Conservation (phyloP, 2,888 invertebrate genomes). For the Cataglyphis rosenhaueri region DNA sequence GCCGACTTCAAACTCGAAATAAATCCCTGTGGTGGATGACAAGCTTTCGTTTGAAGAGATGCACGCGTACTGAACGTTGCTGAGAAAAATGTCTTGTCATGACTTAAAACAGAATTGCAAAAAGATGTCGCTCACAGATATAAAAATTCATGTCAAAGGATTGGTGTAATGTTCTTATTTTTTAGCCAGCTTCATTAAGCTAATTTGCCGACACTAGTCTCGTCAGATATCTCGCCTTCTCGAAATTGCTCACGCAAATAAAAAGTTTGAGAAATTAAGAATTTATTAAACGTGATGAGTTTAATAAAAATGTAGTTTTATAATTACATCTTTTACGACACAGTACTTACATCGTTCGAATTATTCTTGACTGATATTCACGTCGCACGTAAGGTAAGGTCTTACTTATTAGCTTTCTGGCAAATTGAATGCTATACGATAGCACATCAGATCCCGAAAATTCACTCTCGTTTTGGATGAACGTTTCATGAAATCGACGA, state of each 20-base stretch:
- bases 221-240: background rate
- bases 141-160: background rate
- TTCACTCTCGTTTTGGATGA: background rate
- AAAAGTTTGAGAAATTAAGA: background rate
- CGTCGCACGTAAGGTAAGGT: background rate
- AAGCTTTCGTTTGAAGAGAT: conserved; percentile 45
- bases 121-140: background rate
- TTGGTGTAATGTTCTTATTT: conserved; percentile 4
- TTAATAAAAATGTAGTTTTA: background rate
- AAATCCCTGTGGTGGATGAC: conserved; percentile 44
- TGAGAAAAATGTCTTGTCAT: conserved; percentile 55
- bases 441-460: background rate
- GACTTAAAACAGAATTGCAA: conserved; percentile 17
- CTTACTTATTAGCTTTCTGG: background rate
- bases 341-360: background rate
- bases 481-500: background rate
- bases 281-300: background rate
- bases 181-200: conserved; percentile 7
- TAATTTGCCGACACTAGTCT: conserved; percentile 18
- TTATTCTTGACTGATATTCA: conserved; percentile 10
- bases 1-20: conserved; percentile 42
- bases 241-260: background rate
- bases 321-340: background rate
- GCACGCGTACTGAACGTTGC: background rate
- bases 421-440: background rate